Evolutionary conservation across 2,888 invertebrate genomes (phyloP), one percentile per base, ranked within the genome.

Genomic region (Nemoura dubitans): DNA sequence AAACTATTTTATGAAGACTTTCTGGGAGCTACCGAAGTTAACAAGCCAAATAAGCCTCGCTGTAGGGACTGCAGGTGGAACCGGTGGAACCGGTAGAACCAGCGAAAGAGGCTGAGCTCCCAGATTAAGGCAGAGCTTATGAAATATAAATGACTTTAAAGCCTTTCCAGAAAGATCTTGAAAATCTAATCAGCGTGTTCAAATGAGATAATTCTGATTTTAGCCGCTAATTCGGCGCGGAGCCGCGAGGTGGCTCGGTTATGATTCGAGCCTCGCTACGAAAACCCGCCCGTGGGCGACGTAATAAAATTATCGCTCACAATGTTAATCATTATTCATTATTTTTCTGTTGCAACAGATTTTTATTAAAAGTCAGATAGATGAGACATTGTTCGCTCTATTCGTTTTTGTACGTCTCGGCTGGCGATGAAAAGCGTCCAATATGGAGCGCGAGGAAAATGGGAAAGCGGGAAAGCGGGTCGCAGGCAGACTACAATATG

Each of bases 1-100:
- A 59, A 21, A 84, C 26, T 84, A 84, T 84, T 84, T 84, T 76
- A 43, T 28, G 59, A 84, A 28, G 84, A 59, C 84, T 84, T 84
- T 81, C 78, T 28, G 28, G 59, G 16, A 21, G 59, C 16, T 10
- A 59, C 16, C 59, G 59, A 59, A 59, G 59, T 59, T 59, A 59
- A 59, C 59, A 59, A 59, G 59, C 59, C 59, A 59, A 59, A 59
- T 59, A 59, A 59, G 59, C 59, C 21, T 59, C 59, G 59, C 59
- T 59, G 3, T 59, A 1, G 59, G 59, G 59, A 59, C 16, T 59
- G 59, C 59, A 59, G 59, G 59, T 59, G 59, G 59, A 59, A 21
- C n/a, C n/a, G n/a, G n/a, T n/a, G n/a, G n/a, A n/a, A n/a, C n/a
- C n/a, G 59, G 59, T 59, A 14, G 59, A 59, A 21, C 59, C 59